Conservation (phyloP, 2,797 vertebrate genomes). For the Fratercula arctica region DNA sequence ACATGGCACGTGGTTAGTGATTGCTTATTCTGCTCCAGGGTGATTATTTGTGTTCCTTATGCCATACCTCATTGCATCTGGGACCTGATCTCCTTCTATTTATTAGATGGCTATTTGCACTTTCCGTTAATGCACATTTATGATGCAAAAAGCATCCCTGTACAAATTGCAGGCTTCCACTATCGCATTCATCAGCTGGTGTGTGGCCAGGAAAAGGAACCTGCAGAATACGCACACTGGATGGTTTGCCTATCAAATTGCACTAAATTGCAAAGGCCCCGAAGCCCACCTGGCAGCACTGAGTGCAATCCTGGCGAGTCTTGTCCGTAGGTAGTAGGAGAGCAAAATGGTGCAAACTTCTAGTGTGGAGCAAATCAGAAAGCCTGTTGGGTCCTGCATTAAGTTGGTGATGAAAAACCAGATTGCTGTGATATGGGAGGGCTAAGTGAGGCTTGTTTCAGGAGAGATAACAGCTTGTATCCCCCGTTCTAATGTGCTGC, state of each 20-base stretch:
- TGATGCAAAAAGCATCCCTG: background rate
- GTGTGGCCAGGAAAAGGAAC: background rate
- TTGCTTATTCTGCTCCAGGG: background rate
- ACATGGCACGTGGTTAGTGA: background rate
- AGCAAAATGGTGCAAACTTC: background rate
- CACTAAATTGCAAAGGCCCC: background rate
- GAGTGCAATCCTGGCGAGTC: background rate
- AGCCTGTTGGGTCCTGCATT: background rate
- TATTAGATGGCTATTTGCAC: conserved; percentile 34
- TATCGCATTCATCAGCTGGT: fast-evolving
- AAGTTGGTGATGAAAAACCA: background rate
- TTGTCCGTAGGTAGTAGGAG: background rate
- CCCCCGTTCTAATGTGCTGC: background rate
- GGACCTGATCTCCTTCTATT: background rate
- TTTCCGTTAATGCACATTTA: conserved; percentile 40
- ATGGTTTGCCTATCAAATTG: background rate
- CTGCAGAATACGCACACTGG: background rate
- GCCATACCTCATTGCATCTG: conserved; percentile 39
- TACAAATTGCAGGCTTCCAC: background rate
- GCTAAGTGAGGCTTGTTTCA: background rate
- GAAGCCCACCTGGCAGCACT: background rate
- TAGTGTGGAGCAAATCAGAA: background rate
- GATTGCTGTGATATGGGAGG: background rate
- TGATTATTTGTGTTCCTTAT: conserved; percentile 62
- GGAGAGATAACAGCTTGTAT: background rate